Evolutionary conservation across 1,140 invertebrate genomes (phyloP), one percentile per base, ranked within the genome.

Genomic region (Halyomorpha halys): DNA sequence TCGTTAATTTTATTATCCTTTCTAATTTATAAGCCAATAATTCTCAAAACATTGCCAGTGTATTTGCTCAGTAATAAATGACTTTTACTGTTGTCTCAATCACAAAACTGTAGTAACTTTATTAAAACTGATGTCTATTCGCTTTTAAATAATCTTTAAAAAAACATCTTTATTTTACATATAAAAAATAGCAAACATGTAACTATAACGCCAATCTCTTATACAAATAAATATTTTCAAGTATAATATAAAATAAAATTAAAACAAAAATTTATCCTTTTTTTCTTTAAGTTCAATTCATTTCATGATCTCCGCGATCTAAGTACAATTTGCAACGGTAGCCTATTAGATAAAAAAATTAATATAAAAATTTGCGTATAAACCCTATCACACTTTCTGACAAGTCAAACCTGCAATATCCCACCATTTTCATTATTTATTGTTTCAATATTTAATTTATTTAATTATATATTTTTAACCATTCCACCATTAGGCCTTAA

Each of bases 281-380:
- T 9, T 1, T 11, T 18, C 4, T 25, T 21, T 3, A 19, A 18
- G 6, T 49, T 49, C 6, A 49, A 49, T 49, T 21, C 47, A 49
- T 56, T 56, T 25, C 18, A 56, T 23, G 23, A 56, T 23, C 23
- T 25, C 27, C 23, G 19, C 23, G 21, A 25, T 56, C 53, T 56
- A 56, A 56, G 53, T 56, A 56, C 53, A 56, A 56, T 56, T 56
- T 56, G 53, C 23, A 23, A 56, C 53, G 21, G 53, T 56, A 27
- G 53, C 53, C 53, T 56, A 56, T 23, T 15, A 23, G 53, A 56
- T 56, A 56, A 56, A 56, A 30, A 56, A 56, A 56, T 56, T 56
- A 56, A 56, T 56, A 56, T 25, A 56, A 56, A 56, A 56, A 56
- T 56, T 56, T 56, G 53, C 53, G 18, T 56, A 56, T 56, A 56